A percentile compares a stretch with the other conserved stretches of the same genome.
Conservation (phyloP, 2,797 vertebrate genomes). For the Harpagifer antarcticus region DNA sequence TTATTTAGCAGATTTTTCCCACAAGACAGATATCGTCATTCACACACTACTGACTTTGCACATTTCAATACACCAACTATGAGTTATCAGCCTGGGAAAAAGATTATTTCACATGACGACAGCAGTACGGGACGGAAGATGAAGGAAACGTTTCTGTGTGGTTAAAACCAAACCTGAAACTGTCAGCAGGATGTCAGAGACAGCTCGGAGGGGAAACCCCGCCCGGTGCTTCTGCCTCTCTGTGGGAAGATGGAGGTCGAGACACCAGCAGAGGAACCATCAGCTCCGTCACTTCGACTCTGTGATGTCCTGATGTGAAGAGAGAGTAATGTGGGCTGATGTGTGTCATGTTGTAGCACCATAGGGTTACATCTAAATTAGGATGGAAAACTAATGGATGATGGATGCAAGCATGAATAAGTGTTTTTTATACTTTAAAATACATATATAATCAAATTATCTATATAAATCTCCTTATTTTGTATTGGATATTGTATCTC, state of each 20-base stretch:
- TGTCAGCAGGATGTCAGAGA: not conserved
- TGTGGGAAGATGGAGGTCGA: conserved; percentile 10
- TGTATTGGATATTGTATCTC: too few species aligned
- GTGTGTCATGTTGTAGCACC: not conserved
- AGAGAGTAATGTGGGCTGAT: not conserved
- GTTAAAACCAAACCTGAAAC: conserved; percentile 36
- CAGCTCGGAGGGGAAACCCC: conserved; percentile 26
- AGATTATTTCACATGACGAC: not conserved
- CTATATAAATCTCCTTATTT: too few species aligned
- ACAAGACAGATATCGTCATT: not conserved
- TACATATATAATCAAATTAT: too few species aligned
- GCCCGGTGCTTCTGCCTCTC: too few species aligned
- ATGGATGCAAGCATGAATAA: too few species aligned
- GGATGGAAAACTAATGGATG: too few species aligned
- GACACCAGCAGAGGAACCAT: conserved; percentile 14
- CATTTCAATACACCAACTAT: not conserved
- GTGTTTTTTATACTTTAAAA: too few species aligned
- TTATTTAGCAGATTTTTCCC: too few species aligned
- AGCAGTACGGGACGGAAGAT: not conserved
- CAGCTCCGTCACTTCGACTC: not conserved
- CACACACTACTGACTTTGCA: not conserved
- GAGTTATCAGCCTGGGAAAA: conserved; percentile 14
- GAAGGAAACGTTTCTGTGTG: too few species aligned
- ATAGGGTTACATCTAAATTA: too few species aligned
- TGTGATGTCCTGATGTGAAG: not conserved